These are phyloP conservation scores for Epinephelus lanceolatus DNA, from an alignment of 2,113 vertebrate species.

Conservation along the genomic window DNA sequence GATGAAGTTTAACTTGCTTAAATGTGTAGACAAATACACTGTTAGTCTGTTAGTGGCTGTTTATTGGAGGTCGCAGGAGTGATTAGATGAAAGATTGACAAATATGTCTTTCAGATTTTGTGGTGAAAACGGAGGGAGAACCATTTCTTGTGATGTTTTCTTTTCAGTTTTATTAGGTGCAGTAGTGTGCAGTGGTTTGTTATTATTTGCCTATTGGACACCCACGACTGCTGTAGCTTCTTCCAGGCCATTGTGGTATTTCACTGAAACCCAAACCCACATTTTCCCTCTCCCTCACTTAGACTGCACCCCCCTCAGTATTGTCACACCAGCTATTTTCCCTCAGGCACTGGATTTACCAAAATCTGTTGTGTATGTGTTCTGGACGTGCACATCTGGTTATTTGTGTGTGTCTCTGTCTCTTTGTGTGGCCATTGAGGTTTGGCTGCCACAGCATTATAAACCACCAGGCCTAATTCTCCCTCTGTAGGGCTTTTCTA, in stretches of 20 bases:
- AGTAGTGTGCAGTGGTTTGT: not conserved
- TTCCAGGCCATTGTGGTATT: constrained; percentile 19
- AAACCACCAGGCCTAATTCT: constrained; percentile 53
- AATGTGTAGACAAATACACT: not conserved
- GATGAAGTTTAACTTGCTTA: not conserved
- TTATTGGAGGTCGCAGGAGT: not conserved
- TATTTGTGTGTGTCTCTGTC: constrained; percentile 7
- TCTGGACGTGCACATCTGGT: constrained; percentile 9
- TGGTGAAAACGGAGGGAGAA: not conserved
- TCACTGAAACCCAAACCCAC: constrained; percentile 48
- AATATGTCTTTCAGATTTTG: not conserved
- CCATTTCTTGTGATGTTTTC: not conserved
- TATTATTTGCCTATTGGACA: constrained; percentile 14
- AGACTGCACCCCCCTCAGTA: not conserved
- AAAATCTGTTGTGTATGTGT: constrained; percentile 27
- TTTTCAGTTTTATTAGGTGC: not conserved
- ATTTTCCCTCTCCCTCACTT: constrained; percentile 32
- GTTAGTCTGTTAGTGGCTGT: not conserved
- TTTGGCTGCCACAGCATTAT: constrained; percentile 61
- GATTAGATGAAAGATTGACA: not conserved
- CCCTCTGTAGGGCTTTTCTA: constrained; percentile 22
- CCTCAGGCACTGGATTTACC: constrained; percentile 35
- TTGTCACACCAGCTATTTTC: constrained; percentile 45
- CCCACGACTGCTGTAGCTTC: not conserved
- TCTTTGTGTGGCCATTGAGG: constrained; percentile 54